Conservation (phyloP, 2,888 invertebrate species). For the Atrina japonica region DNA sequence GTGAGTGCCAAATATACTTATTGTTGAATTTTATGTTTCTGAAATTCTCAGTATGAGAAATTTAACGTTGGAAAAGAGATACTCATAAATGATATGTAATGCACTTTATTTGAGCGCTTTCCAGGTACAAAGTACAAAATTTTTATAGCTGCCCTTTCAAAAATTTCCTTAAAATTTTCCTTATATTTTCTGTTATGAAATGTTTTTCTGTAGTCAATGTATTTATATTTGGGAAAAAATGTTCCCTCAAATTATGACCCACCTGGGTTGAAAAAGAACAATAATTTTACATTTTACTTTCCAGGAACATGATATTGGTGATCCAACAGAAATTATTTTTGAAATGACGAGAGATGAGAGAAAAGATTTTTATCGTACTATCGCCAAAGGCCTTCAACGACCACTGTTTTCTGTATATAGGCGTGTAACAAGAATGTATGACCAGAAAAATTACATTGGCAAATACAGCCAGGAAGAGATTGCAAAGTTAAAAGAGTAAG, state of each 20-base stretch:
- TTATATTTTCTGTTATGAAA: no score
- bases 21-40: neutral
- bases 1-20: neutral
- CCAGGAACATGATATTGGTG: conserved; percentile 77
- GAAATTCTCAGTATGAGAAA: no score
- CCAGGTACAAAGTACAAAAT: no score
- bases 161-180: no score
- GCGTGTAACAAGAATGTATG: conserved; percentile 82
- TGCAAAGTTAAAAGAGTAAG: conserved; percentile 79
- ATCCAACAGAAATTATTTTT: conserved; percentile 81
- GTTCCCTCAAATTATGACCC: no score
- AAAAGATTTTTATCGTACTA: conserved; percentile 81
- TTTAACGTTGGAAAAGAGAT: no score
- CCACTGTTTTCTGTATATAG: conserved; percentile 82
- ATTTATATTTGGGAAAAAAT: neutral
- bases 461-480: conserved; percentile 81
- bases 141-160: no score
- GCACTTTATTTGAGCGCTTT: no score
- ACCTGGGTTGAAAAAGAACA: no score
- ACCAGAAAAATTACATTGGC: conserved; percentile 82
- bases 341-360: conserved; percentile 82
- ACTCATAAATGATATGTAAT: no score
- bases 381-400: conserved; percentile 81
- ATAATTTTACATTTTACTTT: conserved; percentile 45
- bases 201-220: neutral